Base-by-base conservation (phyloP, 2,113 vertebrate species). In the Istiophorus platypterus region DNA sequence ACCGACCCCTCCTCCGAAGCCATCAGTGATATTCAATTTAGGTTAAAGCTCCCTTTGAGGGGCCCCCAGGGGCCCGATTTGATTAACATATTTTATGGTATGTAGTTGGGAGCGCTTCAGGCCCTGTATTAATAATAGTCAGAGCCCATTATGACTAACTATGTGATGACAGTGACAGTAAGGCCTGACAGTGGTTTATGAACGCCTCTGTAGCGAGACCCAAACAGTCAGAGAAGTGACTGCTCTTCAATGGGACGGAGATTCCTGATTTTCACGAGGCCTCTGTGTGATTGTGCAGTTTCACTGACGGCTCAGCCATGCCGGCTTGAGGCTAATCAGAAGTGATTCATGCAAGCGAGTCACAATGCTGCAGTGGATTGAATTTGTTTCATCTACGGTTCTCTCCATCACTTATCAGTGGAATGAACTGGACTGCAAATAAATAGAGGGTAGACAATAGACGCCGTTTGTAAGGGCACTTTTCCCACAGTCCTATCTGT, bases 21-120 rank as follows among this genome's bases (percentile, higher is more conserved):
- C 93, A 94, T 94, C 93, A 93, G 84, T 87, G 85, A 94, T 92
- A 93, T 94, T 95, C 94, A 93, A 86, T 94, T 94, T 94, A 92
- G 78, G 89, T 92, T 94, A 87, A 90, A 90, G 89, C 90, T 90
- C 85, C 88, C 85, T 92, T 93, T 92, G 87, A 90, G 92, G 91
- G 91, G 89, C 87, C 91, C 87, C 84, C 78, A 81, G 90, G 86
- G 91, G 86, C 91, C 89, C 72, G 89, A 90, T 92, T 93, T 92
- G 81, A 95, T 94, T 93, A 93, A 90, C 92, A 94, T 94, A 94
- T 94, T 94, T 94, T 92, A 92, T 85, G 85, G 85, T 67, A 91
- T 90, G 77, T 85, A 78, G 78, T 71, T 81, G 74, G 75, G 72
- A 87, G 79, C 70, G 85, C 90, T 88, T 79, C 72, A 39, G 78